Percentiles rank a stretch among this genome's conserved stretches.
phyloP scores from a whole-genome alignment of 1,140 invertebrate species.

The Leptonema lineaticorne region DNA sequence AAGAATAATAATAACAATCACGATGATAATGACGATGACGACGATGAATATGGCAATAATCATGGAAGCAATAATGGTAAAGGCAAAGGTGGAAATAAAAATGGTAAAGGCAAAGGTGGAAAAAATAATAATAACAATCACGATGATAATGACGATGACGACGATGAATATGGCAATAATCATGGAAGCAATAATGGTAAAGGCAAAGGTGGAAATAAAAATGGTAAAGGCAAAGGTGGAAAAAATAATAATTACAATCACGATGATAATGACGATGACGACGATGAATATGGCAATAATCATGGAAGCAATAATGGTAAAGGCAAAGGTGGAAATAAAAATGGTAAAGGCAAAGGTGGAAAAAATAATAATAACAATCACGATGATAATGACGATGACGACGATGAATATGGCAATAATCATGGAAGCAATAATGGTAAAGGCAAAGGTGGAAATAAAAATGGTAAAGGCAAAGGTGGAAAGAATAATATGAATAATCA shows the following conservation, averaged over 20 bases:
- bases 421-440: background rate
- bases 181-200: background rate
- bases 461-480: background rate
- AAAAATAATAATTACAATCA: background rate
- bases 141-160: background rate
- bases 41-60: background rate
- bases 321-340: background rate
- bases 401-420: background rate
- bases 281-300: background rate
- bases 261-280: background rate
- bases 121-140: background rate
- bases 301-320: background rate
- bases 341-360: background rate
- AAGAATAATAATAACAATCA: background rate
- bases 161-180: background rate
- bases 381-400: background rate
- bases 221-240: background rate
- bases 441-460: background rate
- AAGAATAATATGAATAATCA: background rate
- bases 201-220: background rate
- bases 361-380: background rate
- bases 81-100: background rate
- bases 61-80: background rate
- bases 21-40: background rate
- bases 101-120: background rate